Evolutionary conservation across 1,140 invertebrate genomes (phyloP).

Genomic region (Aphis craccivora): DNA sequence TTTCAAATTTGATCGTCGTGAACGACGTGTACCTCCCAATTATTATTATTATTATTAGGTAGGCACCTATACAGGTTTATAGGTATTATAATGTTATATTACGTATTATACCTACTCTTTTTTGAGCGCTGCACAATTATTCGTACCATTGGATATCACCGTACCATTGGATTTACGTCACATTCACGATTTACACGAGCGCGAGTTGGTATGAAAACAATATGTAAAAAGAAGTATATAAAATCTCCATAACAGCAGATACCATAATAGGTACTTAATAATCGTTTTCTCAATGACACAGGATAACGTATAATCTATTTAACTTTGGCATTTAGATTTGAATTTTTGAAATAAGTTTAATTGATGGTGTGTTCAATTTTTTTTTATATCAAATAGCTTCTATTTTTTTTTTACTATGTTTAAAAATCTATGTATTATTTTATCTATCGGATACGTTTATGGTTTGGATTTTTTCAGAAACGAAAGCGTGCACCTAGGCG

Average conservation of each 20-base stretch:
- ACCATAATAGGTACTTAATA: neutral
- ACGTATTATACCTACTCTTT: neutral
- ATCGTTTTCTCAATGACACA: neutral
- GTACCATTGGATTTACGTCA: neutral
- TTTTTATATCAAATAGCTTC: too few species aligned
- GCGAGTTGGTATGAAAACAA: neutral
- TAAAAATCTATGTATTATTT: too few species aligned
- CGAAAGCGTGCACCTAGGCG: neutral
- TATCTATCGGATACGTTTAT: too few species aligned
- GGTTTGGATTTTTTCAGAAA: neutral
- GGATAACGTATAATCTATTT: neutral
- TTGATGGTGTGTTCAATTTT: too few species aligned
- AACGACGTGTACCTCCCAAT: constrained; percentile 20
- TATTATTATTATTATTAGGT: constrained; percentile 1
- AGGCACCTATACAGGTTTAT: neutral
- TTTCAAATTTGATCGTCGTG: constrained; percentile 42
- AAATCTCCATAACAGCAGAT: neutral
- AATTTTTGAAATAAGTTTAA: too few species aligned
- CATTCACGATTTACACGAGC: constrained; percentile 9
- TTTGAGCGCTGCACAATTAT: neutral
- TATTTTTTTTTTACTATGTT: too few species aligned
- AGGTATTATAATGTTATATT: neutral
- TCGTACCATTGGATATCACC: too few species aligned
- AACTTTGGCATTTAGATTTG: too few species aligned
- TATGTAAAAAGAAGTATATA: neutral